These are phyloP conservation scores for Anoplolepis gracilipes DNA, from an alignment of 1,140 invertebrate species.

Conservation along the genomic window DNA sequence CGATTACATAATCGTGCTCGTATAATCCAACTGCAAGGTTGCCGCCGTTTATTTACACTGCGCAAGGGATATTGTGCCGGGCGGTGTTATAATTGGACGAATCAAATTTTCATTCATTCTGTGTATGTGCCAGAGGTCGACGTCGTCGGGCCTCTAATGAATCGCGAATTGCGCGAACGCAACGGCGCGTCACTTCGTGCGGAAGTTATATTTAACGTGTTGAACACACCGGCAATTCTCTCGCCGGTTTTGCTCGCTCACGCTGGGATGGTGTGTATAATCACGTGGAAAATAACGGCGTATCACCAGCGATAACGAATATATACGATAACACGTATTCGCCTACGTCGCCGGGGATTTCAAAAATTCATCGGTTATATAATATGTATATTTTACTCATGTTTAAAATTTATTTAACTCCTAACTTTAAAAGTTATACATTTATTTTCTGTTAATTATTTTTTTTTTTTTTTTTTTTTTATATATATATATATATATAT, in stretches of 20 bases:
- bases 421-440: neutral
- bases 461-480: neutral
- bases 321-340: neutral
- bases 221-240: neutral
- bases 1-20: conserved; percentile 44
- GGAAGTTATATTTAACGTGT: conserved; percentile 57
- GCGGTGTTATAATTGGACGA: neutral
- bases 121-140: conserved; percentile 17
- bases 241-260: conserved; percentile 10
- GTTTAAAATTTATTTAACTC: neutral
- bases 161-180: conserved; percentile 34
- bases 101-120: conserved; percentile 41
- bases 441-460: neutral
- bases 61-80: neutral
- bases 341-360: neutral
- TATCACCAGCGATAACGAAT: neutral
- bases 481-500: too few species aligned
- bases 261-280: conserved; percentile 19
- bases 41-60: conserved; percentile 24
- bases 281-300: conserved; percentile 24
- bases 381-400: too few species aligned
- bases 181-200: conserved; percentile 43
- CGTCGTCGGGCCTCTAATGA: conserved; percentile 41
- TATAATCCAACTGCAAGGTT: conserved; percentile 19
- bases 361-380: neutral